Conservation (phyloP, 2,888 invertebrate species). For the Dryococelus australis region DNA sequence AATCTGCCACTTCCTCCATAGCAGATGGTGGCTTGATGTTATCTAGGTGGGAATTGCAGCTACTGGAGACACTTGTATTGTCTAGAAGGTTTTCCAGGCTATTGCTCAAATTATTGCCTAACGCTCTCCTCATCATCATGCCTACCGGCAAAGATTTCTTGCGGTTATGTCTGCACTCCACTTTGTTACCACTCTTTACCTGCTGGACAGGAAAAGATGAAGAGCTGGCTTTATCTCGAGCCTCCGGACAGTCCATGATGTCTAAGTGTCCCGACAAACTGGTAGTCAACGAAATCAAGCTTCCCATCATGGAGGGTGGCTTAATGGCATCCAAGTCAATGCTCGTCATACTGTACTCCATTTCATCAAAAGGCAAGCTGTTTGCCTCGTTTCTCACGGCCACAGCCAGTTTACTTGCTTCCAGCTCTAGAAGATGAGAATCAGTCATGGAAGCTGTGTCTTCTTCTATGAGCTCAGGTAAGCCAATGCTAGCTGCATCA, state of each 20-base stretch:
- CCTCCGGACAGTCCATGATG: conserved; percentile 31
- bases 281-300: conserved; percentile 65
- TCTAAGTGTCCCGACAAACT: conserved; percentile 55
- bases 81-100: conserved; percentile 71
- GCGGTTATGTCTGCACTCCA: conserved; percentile 58
- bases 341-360: conserved; percentile 70
- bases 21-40: conserved; percentile 84
- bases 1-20: conserved; percentile 73
- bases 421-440: conserved; percentile 75
- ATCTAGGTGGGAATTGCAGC: conserved; percentile 72
- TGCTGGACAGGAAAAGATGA: conserved; percentile 52
- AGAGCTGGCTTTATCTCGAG: conserved; percentile 51
- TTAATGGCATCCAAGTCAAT: conserved; percentile 77
- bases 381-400: conserved; percentile 56
- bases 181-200: conserved; percentile 29
- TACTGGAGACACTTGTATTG: conserved; percentile 64
- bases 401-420: conserved; percentile 74
- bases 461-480: conserved; percentile 55
- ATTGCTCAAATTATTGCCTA: conserved; percentile 64
- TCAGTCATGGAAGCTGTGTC: conserved; percentile 66
- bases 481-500: conserved; percentile 49
- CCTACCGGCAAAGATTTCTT: conserved; percentile 77
- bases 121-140: conserved; percentile 71
- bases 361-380: conserved; percentile 44
- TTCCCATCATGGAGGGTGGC: conserved; percentile 81